Conservation (phyloP, 2,888 invertebrate genomes). For the Metallyticus violacea region DNA sequence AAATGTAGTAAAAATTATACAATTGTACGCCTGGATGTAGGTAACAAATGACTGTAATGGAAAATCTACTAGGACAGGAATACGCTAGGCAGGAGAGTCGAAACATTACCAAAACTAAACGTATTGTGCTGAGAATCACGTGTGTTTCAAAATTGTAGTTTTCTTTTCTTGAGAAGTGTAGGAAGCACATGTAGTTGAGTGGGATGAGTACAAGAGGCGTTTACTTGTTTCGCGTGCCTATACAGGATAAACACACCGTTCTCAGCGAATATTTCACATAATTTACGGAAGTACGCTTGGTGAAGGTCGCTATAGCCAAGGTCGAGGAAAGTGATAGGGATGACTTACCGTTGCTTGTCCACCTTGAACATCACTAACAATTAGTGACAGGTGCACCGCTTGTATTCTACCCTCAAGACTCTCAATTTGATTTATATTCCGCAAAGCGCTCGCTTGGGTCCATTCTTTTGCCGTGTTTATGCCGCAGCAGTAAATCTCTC, state of each 20-base stretch:
- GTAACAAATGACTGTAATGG: too few relatives aligned
- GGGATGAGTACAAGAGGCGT: too few relatives aligned
- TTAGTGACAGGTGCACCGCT: neutral
- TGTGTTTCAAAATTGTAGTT: too few relatives aligned
- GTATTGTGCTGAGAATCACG: too few relatives aligned
- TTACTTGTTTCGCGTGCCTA: neutral
- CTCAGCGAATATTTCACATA: neutral
- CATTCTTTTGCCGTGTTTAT: neutral
- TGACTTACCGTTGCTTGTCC: neutral
- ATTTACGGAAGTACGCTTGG: neutral
- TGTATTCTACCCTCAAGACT: neutral
- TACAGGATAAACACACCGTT: neutral
- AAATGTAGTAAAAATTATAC: too few relatives aligned
- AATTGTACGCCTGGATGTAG: too few relatives aligned
- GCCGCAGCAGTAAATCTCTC: neutral
- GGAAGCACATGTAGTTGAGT: too few relatives aligned
- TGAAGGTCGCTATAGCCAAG: neutral
- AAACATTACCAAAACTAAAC: too few relatives aligned
- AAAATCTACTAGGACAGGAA: too few relatives aligned
- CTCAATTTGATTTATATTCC: neutral
- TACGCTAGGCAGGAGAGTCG: too few relatives aligned
- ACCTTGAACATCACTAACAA: neutral
- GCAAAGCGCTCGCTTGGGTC: neutral
- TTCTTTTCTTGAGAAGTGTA: too few relatives aligned
- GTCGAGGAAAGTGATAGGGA: neutral